phyloP scores from a whole-genome alignment of 2,888 invertebrate genomes.

The Hypomecis atomaria region DNA sequence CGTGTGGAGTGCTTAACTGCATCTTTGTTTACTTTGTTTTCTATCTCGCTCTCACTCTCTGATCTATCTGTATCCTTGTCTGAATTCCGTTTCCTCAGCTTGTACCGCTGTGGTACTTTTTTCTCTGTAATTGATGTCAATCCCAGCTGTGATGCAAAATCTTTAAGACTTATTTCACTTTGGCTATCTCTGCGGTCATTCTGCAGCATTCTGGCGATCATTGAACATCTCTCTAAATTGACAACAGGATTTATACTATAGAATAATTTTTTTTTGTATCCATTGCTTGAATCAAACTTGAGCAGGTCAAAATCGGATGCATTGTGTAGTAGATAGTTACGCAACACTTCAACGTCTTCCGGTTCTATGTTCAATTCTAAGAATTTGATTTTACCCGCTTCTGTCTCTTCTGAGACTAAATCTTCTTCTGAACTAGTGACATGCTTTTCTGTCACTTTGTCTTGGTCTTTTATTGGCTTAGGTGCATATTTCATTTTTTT shows the following conservation, averaged over 20 bases:
- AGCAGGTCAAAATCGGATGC: slow-evolving; percentile 17
- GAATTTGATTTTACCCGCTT: slow-evolving; percentile 1
- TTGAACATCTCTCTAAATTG: slow-evolving; percentile 46
- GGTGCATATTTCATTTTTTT: not conserved
- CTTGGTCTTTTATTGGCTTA: not conserved
- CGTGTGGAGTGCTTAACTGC: no score
- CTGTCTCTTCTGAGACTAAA: not conserved
- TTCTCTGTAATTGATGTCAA: slow-evolving; percentile 45
- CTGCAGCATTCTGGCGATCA: slow-evolving; percentile 42
- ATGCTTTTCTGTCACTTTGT: not conserved
- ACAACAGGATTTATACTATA: slow-evolving; percentile 66
- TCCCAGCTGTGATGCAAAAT: slow-evolving; percentile 56
- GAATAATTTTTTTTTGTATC: slow-evolving; percentile 42
- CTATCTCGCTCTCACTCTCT: slow-evolving; percentile 5
- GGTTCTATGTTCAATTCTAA: slow-evolving; percentile 32
- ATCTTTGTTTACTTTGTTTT: not conserved
- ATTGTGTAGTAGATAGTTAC: slow-evolving; percentile 19
- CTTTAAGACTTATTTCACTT: slow-evolving; percentile 34
- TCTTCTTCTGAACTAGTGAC: not conserved
- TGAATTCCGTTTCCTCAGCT: slow-evolving; percentile 16
- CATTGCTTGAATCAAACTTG: slow-evolving; percentile 25
- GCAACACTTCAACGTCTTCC: slow-evolving; percentile 26
- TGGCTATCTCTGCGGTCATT: slow-evolving; percentile 12
- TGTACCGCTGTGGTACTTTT: slow-evolving; percentile 4
- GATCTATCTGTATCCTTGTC: slow-evolving; percentile 4